Conservation (phyloP, 23 tunicate genomes). For the Halocynthia aurantium region DNA sequence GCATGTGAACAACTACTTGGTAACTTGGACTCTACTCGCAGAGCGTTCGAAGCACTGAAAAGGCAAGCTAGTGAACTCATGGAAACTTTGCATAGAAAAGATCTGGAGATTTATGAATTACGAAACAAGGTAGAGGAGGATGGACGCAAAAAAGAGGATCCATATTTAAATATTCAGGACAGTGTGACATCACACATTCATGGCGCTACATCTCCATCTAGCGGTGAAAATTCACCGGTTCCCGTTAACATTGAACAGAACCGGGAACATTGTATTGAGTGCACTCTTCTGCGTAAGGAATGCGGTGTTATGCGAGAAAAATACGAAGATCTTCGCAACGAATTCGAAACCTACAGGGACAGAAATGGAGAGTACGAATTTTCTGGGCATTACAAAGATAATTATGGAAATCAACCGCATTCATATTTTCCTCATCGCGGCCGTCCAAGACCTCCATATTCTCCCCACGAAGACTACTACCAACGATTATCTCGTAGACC, state of each 20-base stretch:
- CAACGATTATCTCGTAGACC: conserved; percentile 9
- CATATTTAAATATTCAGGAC: neutral
- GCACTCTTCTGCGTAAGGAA: conserved; percentile 1
- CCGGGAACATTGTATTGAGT: conserved; percentile 8
- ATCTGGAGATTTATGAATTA: conserved; percentile 4
- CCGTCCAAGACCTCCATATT: conserved; percentile 14
- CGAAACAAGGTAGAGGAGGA: neutral
- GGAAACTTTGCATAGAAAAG: conserved; percentile 1
- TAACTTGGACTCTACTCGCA: conserved; percentile 9
- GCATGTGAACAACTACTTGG: conserved; percentile 3
- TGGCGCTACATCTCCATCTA: neutral
- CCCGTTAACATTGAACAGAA: neutral
- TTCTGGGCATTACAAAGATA: neutral
- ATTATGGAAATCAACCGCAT: conserved; percentile 2
- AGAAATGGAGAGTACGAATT: neutral
- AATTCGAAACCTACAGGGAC: conserved; percentile 11
- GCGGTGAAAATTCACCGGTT: neutral
- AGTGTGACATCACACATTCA: neutral
- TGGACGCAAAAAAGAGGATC: neutral
- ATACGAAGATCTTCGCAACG: conserved; percentile 1
- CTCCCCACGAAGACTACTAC: neutral
- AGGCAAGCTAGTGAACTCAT: conserved; percentile 14
- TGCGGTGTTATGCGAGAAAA: neutral
- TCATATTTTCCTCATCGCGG: conserved; percentile 5
- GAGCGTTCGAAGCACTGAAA: conserved; percentile 20